These are phyloP conservation scores for Oostethus manadensis DNA, from an alignment of 2,113 vertebrate species.

Conservation along the genomic window DNA sequence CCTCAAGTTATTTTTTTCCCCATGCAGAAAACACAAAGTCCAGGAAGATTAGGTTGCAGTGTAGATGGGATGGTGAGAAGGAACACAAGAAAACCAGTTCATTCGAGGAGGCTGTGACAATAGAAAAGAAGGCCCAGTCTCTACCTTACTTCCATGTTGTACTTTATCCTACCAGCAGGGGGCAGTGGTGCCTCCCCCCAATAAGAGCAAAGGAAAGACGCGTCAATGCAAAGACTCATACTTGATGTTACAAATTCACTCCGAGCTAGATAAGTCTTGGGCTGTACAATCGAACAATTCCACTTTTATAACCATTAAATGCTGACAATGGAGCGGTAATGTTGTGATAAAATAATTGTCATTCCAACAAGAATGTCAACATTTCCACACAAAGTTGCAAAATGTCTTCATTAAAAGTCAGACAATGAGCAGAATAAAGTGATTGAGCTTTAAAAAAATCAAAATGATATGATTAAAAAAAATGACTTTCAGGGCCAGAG, in stretches of 20 bases:
- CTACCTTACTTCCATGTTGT: constrained; percentile 19
- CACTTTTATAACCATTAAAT: background rate
- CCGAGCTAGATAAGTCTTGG: background rate
- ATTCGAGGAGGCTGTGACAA: constrained; percentile 61
- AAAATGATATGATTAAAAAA: too few relatives aligned
- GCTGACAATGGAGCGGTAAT: background rate
- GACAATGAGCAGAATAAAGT: too few relatives aligned
- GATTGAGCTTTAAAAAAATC: too few relatives aligned
- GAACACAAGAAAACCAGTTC: constrained; percentile 42
- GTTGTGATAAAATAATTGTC: background rate
- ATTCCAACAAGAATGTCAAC: too few relatives aligned
- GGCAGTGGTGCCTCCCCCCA: constrained; percentile 51
- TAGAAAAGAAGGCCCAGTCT: constrained; percentile 30
- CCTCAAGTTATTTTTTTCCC: constrained; percentile 62
- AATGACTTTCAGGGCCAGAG: too few relatives aligned
- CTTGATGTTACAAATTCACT: constrained; percentile 1
- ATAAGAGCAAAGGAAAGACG: constrained; percentile 44
- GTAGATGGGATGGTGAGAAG: background rate
- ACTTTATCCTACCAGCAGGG: constrained; percentile 59
- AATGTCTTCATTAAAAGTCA: too few relatives aligned
- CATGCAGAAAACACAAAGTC: constrained; percentile 73
- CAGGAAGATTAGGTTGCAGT: constrained; percentile 20
- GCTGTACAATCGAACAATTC: background rate
- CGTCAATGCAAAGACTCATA: constrained; percentile 25
- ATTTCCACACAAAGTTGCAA: too few relatives aligned